Percentiles rank a stretch among this genome's conserved stretches.
Conservation (phyloP, 2,113 vertebrate genomes). For the Ophthalmolycus amberensis region DNA sequence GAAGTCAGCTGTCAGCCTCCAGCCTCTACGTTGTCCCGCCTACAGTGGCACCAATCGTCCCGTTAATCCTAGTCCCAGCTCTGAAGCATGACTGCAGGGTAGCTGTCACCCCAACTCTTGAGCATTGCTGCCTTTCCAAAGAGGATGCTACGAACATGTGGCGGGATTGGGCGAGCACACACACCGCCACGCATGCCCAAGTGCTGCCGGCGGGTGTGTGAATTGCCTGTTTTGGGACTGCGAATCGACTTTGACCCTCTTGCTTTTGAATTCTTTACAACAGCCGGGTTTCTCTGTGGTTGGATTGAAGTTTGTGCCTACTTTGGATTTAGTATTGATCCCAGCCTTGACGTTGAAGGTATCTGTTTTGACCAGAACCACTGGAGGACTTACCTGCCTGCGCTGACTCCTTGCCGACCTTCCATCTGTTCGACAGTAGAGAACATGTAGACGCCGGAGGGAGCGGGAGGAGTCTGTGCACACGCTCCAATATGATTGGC, state of each 20-base stretch:
- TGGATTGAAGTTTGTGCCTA: slow-evolving; percentile 20
- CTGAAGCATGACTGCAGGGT: slow-evolving; percentile 64
- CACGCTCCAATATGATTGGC: slow-evolving; percentile 90
- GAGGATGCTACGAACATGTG: slow-evolving; percentile 76
- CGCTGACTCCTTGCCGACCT: slow-evolving; percentile 2
- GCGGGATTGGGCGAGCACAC: slow-evolving; percentile 56
- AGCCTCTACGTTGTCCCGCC: slow-evolving; percentile 46
- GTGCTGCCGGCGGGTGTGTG: slow-evolving; percentile 60
- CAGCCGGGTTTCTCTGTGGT: not conserved
- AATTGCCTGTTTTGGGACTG: slow-evolving; percentile 47
- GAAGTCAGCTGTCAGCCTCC: slow-evolving; percentile 43
- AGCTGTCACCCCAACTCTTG: slow-evolving; percentile 28
- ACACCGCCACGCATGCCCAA: slow-evolving; percentile 23
- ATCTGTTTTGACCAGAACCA: slow-evolving; percentile 48
- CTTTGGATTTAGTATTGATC: slow-evolving; percentile 41
- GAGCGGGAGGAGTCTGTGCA: slow-evolving; percentile 64
- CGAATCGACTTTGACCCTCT: slow-evolving; percentile 46
- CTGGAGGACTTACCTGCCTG: slow-evolving; percentile 54
- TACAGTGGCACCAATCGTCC: slow-evolving; percentile 49
- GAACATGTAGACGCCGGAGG: slow-evolving; percentile 60
- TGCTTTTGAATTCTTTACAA: slow-evolving; percentile 11
- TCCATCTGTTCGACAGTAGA: slow-evolving; percentile 24
- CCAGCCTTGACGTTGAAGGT: slow-evolving; percentile 11
- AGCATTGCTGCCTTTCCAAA: slow-evolving; percentile 39
- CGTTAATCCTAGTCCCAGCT: slow-evolving; percentile 47